Percentiles rank a stretch among this genome's conserved stretches.
Conservation (phyloP, 2,797 vertebrate genomes). For the Arnoldichthys spilopterus region DNA sequence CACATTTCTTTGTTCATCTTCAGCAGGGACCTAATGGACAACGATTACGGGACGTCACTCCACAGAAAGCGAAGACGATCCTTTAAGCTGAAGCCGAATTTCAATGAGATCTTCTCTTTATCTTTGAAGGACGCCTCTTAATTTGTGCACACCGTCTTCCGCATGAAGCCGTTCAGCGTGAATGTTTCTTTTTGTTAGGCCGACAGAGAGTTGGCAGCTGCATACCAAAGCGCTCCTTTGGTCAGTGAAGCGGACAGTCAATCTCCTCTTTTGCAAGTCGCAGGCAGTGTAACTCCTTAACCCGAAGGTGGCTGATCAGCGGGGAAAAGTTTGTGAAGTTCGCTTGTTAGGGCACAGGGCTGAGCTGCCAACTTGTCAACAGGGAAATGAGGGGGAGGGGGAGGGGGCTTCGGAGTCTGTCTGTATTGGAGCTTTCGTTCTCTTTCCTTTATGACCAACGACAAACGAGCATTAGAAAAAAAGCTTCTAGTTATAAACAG, state of each 20-base stretch:
- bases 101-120: neutral
- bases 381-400: too few species aligned
- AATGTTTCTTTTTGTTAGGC: neutral
- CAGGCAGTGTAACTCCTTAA: neutral
- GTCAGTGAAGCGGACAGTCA: neutral
- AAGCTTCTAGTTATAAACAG: too few species aligned
- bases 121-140: neutral
- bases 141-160: neutral
- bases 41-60: too few species aligned
- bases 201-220: neutral
- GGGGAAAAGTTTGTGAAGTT: neutral
- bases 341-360: neutral
- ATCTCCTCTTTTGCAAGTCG: neutral
- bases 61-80: neutral
- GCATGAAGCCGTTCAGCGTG: neutral
- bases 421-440: too few species aligned
- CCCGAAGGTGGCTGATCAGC: neutral
- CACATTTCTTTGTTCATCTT: constrained; percentile 1
- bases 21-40: neutral
- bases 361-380: too few species aligned
- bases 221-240: neutral
- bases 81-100: neutral
- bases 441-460: too few species aligned
- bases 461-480: too few species aligned
- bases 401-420: too few species aligned